Percentiles rank a stretch among this genome's conserved stretches.
Conservation (phyloP, 2,888 invertebrate species). For the Gari tellinella region DNA sequence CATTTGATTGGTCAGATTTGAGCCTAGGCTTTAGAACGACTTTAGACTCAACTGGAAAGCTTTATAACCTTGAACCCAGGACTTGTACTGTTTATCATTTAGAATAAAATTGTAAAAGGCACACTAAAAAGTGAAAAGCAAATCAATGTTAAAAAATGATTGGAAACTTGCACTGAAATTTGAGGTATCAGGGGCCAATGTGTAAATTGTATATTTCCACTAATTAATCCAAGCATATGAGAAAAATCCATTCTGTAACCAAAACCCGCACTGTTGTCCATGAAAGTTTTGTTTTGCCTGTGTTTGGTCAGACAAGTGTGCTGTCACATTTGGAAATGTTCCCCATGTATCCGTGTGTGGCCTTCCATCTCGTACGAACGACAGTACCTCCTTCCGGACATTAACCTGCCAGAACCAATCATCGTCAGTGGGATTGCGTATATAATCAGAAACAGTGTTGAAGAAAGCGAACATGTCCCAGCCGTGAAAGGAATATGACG, state of each 20-base stretch:
- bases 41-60: too few relatives aligned
- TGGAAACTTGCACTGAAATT: too few relatives aligned
- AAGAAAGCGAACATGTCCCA: conserved; percentile 77
- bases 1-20: too few relatives aligned
- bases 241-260: conserved; percentile 71
- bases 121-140: too few relatives aligned
- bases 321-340: conserved; percentile 65
- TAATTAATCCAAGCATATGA: conserved; percentile 76
- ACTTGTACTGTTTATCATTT: too few relatives aligned
- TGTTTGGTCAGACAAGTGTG: conserved; percentile 62
- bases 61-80: too few relatives aligned
- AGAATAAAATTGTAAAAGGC: too few relatives aligned
- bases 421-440: conserved; percentile 51
- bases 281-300: conserved; percentile 53
- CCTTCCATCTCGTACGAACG: conserved; percentile 67
- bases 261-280: conserved; percentile 71
- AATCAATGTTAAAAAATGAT: too few relatives aligned
- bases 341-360: conserved; percentile 60
- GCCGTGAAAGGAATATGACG: conserved; percentile 71
- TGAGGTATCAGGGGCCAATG: too few relatives aligned
- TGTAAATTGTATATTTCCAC: too few relatives aligned
- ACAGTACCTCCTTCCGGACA: conserved; percentile 67
- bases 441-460: conserved; percentile 58
- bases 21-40: too few relatives aligned
- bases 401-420: conserved; percentile 67